phyloP scores from a whole-genome alignment of 1,140 invertebrate genomes.

The Dendroctonus ponderosae region DNA sequence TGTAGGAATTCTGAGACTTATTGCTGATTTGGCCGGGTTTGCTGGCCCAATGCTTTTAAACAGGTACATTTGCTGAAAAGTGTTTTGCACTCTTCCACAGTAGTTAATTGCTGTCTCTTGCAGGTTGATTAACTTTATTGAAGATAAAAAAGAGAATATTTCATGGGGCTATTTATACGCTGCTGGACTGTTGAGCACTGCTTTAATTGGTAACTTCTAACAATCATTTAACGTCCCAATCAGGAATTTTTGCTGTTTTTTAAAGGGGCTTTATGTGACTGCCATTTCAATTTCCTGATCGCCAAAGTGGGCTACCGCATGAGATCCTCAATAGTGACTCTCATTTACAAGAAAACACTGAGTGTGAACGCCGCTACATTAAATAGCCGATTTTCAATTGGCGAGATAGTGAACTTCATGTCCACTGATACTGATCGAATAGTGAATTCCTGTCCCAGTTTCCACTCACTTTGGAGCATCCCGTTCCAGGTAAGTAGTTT shows the following conservation, averaged over 20 bases:
- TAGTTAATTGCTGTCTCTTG: neutral
- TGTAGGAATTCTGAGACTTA: conserved; percentile 83
- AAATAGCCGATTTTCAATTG: conserved; percentile 65
- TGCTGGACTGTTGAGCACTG: conserved; percentile 63
- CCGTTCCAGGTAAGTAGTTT: conserved; percentile 74
- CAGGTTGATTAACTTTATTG: conserved; percentile 76
- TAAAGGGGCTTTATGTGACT: conserved; percentile 71
- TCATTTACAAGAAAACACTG: conserved; percentile 84
- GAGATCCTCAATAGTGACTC: conserved; percentile 76
- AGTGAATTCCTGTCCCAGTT: conserved; percentile 92
- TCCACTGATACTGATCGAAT: conserved; percentile 94
- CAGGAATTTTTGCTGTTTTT: conserved; percentile 11
- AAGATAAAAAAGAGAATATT: conserved; percentile 66
- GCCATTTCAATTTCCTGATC: conserved; percentile 89
- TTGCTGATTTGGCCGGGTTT: conserved; percentile 81
- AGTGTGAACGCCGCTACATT: conserved; percentile 57
- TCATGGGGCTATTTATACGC: conserved; percentile 80
- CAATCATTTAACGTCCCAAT: neutral
- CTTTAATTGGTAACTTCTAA: conserved; percentile 60
- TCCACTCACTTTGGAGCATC: conserved; percentile 96
- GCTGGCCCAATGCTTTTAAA: conserved; percentile 86
- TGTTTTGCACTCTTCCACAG: neutral
- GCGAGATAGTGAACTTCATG: conserved; percentile 95
- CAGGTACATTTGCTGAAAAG: conserved; percentile 13
- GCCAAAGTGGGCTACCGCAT: conserved; percentile 84